phyloP scores from a whole-genome alignment of 2,113 vertebrate genomes.

The Cacatua alba region DNA sequence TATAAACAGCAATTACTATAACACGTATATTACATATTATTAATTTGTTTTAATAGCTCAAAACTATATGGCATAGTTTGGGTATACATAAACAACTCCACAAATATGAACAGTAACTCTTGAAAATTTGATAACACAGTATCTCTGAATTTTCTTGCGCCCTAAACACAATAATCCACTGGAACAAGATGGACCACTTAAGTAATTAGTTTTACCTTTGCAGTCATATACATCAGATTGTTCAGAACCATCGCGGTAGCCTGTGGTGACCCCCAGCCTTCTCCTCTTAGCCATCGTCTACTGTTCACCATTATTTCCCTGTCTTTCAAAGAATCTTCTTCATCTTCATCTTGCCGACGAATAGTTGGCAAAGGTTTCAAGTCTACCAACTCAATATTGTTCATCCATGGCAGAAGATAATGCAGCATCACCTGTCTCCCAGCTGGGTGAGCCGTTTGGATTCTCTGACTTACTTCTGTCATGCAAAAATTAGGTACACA shows the following conservation, averaged over 20 bases:
- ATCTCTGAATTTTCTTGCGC: neutral
- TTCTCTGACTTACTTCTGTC: constrained; percentile 96
- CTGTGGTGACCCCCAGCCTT: constrained; percentile 96
- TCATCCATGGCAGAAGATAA: constrained; percentile 98
- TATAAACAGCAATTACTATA: neutral
- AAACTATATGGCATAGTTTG: neutral
- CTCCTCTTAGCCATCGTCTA: constrained; percentile 92
- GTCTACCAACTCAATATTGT: constrained; percentile 96
- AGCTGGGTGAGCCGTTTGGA: constrained; percentile 94
- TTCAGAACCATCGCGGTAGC: constrained; percentile 98
- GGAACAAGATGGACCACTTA: neutral
- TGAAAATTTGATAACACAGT: neutral
- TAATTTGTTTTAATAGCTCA: neutral
- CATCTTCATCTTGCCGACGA: constrained; percentile 86
- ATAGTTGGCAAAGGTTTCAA: constrained; percentile 85
- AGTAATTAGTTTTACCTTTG: constrained; percentile 83
- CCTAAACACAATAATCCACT: neutral
- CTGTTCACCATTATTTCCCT: constrained; percentile 95
- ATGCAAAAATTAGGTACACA: neutral
- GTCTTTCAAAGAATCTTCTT: constrained; percentile 86
- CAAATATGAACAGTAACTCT: neutral
- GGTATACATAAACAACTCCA: neutral
- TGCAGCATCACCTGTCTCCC: constrained; percentile 97
- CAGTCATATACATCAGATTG: constrained; percentile 99
- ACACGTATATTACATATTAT: neutral